Conservation (phyloP, 2,797 vertebrate species). For the Notolabrus celidotus region DNA sequence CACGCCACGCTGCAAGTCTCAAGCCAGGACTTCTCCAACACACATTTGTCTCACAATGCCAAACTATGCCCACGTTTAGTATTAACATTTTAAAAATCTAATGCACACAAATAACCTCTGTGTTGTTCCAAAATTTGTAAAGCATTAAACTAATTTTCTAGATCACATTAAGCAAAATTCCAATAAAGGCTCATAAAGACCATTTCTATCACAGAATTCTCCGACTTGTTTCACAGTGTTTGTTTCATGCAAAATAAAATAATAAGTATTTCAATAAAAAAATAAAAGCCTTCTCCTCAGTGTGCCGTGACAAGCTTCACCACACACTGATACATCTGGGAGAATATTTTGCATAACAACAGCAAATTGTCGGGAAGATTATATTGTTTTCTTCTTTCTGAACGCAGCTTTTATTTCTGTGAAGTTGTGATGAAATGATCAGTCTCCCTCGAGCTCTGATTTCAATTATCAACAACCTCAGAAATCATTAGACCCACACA, state of each 20-base stretch:
- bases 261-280: not conserved
- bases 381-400: not conserved
- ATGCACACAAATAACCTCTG: no score
- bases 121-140: no score
- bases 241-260: not conserved
- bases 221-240: no score
- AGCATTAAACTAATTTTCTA: no score
- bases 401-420: constrained; percentile 39
- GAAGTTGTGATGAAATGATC: constrained; percentile 53
- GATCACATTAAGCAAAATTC: no score
- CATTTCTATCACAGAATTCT: no score
- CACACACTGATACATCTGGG: constrained; percentile 17
- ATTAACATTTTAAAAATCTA: no score
- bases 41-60: no score
- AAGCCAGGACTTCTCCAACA: no score
- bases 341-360: constrained; percentile 29
- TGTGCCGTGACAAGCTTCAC: constrained; percentile 5
- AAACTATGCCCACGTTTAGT: no score
- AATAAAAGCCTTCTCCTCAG: not conserved
- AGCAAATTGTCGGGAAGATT: constrained; percentile 10
- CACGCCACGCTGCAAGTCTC: no score
- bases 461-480: constrained; percentile 41
- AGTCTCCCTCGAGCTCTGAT: constrained; percentile 34
- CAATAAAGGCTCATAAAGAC: no score
- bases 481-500: constrained; percentile 39